Base-by-base conservation (phyloP, 2,888 invertebrate genomes). In the Hirtodrosophila cameraria region DNA sequence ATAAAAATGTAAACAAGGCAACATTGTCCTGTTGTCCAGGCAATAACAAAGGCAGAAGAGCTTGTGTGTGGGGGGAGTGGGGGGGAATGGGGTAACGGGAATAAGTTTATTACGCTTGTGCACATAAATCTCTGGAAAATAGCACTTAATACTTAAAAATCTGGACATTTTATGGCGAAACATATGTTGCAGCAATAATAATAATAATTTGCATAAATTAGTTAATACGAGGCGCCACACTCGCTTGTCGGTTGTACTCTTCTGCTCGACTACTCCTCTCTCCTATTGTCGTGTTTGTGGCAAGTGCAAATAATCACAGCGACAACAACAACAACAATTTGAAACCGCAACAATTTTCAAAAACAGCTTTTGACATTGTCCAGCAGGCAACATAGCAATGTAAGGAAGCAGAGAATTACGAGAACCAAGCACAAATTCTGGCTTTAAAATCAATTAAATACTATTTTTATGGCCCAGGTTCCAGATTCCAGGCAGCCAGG, bases 171-270 rank as follows among this genome's bases (percentile, higher is more conserved):
- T 84, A 83, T 83, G 75, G 82, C 59, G 64, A 65, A 83, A 78
- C 82, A 83, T 83, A 83, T 83, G 82, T 83, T 86, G 75, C 84
- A 69, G 74, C 71, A 81, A 84, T 83, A 83, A 83, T 83, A 86
- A 83, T 83, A 83, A 83, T 83, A 86, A 83, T 83, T 83, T 83
- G 82, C 82, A 83, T 83, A 83, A 83, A 83, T 83, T 83, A 83
- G 86, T 86, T 71, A 58, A 75, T 61, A 65, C 71, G 61, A 41
- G 45, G 62, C 75, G 48, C 46, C 41, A 36, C 74, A n/a, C n/a
- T n/a, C n/a, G n/a, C n/a, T n/a, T n/a, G n/a, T 71, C 74, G 70
- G 71, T 64, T 53, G 6, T n/a, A n/a, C n/a, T n/a, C n/a, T n/a
- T n/a, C n/a, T n/a, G n/a, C n/a, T n/a, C n/a, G n/a, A n/a, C n/a